Evolutionary conservation across 2,113 vertebrate species (phyloP).

Genomic region (Dromaius novaehollandiae): DNA sequence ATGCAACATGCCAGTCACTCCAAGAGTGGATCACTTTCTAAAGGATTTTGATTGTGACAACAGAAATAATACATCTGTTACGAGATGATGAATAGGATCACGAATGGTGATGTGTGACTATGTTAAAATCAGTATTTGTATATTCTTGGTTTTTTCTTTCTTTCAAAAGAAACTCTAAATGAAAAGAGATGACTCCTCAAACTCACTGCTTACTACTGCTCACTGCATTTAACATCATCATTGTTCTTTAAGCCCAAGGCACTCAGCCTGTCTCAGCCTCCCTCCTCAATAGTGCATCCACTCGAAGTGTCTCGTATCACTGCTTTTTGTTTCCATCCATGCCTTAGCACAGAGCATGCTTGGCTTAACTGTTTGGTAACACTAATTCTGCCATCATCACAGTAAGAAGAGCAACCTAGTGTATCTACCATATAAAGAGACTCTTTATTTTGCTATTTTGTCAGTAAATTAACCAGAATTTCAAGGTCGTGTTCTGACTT

Average conservation of each 20-base stretch:
- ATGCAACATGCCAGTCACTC: not conserved
- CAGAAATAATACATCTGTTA: not conserved
- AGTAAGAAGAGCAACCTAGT: not conserved
- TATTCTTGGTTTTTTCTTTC: slow-evolving; percentile 5
- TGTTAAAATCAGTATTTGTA: not conserved
- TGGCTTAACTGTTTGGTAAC: slow-evolving; percentile 23
- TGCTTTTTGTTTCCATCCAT: not conserved
- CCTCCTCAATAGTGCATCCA: not conserved
- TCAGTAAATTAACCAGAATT: slow-evolving; percentile 11
- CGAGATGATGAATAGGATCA: not conserved
- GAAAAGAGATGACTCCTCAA: not conserved
- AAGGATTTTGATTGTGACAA: not conserved
- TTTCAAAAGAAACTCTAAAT: slow-evolving; percentile 47
- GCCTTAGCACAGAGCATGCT: not conserved
- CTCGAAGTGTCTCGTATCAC: not conserved
- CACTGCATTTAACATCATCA: not conserved
- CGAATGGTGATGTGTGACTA: not conserved
- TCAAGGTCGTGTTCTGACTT: not conserved
- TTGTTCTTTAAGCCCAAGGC: not conserved
- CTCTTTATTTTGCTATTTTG: not conserved
- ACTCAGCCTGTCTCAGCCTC: not conserved
- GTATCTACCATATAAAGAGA: not conserved
- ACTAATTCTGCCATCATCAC: not conserved
- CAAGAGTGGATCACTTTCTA: not conserved
- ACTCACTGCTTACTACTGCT: not conserved